A percentile compares a stretch with the other conserved stretches of the same genome.
These are phyloP conservation scores for Lateolabrax maculatus DNA, from an alignment of 2,797 vertebrate species.

Conservation along the genomic window DNA sequence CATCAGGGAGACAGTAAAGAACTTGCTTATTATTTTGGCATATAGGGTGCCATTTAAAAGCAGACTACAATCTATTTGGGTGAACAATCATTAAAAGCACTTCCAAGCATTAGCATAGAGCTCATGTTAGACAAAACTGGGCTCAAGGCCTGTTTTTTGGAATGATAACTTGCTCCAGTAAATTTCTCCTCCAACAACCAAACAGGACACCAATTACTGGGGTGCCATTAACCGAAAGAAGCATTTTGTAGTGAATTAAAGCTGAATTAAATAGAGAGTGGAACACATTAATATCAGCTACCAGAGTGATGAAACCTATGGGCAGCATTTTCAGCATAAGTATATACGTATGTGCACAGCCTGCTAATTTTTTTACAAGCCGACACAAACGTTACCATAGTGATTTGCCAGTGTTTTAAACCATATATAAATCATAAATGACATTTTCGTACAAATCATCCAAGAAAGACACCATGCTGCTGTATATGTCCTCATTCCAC, in stretches of 20 bases:
- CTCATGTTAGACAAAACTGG: background rate
- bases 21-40: background rate
- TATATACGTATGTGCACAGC: too few species aligned
- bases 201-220: too few species aligned
- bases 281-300: too few species aligned
- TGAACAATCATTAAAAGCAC: conserved; percentile 13
- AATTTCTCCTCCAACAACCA: too few species aligned
- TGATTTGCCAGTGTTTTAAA: background rate
- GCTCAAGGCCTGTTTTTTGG: background rate
- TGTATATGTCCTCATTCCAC: background rate
- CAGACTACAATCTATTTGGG: background rate
- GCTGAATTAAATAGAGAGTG: too few species aligned
- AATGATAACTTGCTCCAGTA: too few species aligned
- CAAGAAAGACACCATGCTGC: background rate
- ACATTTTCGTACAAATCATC: background rate
- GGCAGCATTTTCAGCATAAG: too few species aligned
- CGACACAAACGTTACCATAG: background rate
- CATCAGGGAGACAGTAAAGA: background rate
- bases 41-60: background rate
- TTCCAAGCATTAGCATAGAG: background rate
- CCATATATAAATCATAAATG: background rate
- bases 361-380: background rate
- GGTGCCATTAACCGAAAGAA: too few species aligned
- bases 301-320: too few species aligned
- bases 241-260: too few species aligned